Conservation (phyloP, 1,140 invertebrate species). For the Sitodiplosis mosellana region DNA sequence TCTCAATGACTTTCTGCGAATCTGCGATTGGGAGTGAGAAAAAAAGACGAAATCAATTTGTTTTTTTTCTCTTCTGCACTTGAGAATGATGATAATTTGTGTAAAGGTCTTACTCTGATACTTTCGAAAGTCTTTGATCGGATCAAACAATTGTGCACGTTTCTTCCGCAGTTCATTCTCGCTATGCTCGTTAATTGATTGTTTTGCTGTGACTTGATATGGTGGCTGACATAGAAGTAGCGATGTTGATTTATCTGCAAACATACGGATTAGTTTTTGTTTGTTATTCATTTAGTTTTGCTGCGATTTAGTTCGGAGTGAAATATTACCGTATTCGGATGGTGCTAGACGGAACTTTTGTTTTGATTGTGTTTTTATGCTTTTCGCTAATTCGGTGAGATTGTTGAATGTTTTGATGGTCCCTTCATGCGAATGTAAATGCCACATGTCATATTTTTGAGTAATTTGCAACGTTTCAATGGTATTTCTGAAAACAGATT, state of each 20-base stretch:
- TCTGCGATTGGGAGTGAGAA: conserved; percentile 21
- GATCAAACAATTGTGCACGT: conserved; percentile 19
- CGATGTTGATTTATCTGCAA: conserved; percentile 47
- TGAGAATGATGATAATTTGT: not conserved
- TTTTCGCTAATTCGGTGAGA: conserved; percentile 14
- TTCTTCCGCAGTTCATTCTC: conserved; percentile 15
- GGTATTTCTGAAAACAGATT: conserved; percentile 30
- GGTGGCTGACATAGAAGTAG: conserved; percentile 43
- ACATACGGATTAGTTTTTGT: not conserved
- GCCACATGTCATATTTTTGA: conserved; percentile 2
- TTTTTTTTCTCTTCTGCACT: no score
- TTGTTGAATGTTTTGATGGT: conserved; percentile 4
- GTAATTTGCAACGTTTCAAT: conserved; percentile 49
- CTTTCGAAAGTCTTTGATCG: conserved; percentile 38
- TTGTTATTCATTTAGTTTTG: not conserved
- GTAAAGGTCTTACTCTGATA: conserved; percentile 32
- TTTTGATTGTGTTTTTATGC: conserved; percentile 11
- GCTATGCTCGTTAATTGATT: conserved; percentile 19
- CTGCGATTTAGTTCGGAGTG: not conserved
- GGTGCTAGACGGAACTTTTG: conserved; percentile 43
- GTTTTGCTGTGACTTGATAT: conserved; percentile 19
- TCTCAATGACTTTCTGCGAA: conserved; percentile 35
- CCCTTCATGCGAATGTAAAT: not conserved
- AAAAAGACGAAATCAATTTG: no score
- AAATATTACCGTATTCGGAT: conserved; percentile 57